Evolutionary conservation across 2,888 invertebrate species (phyloP), one percentile per base, ranked within the genome.

Genomic region (Ryuthela nishihirai): DNA sequence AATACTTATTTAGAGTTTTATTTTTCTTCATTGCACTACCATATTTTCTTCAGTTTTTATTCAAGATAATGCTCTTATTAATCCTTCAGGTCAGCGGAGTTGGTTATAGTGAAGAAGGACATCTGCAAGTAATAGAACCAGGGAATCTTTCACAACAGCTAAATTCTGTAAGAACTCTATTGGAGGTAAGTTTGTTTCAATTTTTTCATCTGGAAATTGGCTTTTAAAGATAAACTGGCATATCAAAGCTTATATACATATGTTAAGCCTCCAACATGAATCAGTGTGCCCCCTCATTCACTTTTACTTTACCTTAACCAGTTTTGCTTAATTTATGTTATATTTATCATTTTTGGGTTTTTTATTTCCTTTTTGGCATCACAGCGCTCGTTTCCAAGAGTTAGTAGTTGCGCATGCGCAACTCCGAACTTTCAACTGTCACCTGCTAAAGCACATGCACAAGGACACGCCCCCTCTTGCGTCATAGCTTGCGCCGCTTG

Each of bases 71-170:
- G 4, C 10, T 34, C 17, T 9, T 12, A 6, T 18, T 18, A 6
- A 2, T 44, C 36, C 42, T 56, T 4, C 67, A 79, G 79, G 76
- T 91, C 40, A 85, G 88, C 1, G 97, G 95, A 23, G 88, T 92
- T 10, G 97, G 97, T 0, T 97, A 97, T 75, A 88, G 87, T 72
- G 83, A 85, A 64, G 81, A 84, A 54, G 97, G 95, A 0, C 88
- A 92, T 71, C 83, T 94, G 23, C 82, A 71, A 44, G 65, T 69
- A 12, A 66, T 72, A 23, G 64, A 68, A 12, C 67, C 71, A 3
- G 67, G 69, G 15, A 69, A 71, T 29, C 64, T 62, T 43, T 36
- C 65, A 10, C 53, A 44, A 38, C 67, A 68, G 39, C 56, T 65
- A 29, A 50, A 56, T 15, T 71, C 76, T 10, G 68, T 80, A 26